phyloP scores from a whole-genome alignment of 92 coral and sea anemone species.

The Porites lobata region DNA sequence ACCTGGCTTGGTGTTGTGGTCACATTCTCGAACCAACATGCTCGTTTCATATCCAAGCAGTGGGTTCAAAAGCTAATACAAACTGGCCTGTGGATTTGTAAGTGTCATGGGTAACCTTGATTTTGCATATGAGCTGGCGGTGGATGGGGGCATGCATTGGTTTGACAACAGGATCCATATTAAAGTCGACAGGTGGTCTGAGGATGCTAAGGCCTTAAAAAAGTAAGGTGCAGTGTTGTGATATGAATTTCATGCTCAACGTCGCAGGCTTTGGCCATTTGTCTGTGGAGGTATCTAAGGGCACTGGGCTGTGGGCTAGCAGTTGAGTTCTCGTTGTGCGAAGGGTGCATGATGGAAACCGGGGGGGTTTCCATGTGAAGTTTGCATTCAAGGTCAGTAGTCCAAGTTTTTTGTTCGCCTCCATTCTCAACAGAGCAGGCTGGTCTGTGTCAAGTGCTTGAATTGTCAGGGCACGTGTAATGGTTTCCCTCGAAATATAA shows the following conservation, averaged over 20 bases:
- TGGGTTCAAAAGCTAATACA: too few species aligned
- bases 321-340: constrained; percentile 21
- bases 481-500: constrained; percentile 16
- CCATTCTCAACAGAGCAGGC: constrained; percentile 50
- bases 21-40: constrained; percentile 42
- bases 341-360: not conserved
- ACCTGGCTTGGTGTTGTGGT: constrained; percentile 10
- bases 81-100: too few species aligned
- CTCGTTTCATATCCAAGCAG: constrained; percentile 41
- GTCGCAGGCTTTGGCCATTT: constrained; percentile 41
- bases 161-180: constrained; percentile 49
- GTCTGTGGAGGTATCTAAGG: constrained; percentile 24
- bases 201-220: constrained; percentile 45
- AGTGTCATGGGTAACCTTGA: too few species aligned
- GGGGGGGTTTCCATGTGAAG: not conserved
- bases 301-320: constrained; percentile 35
- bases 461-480: constrained; percentile 9
- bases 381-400: constrained; percentile 41
- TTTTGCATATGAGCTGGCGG: not conserved
- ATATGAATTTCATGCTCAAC: constrained; percentile 50
- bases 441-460: constrained; percentile 56
- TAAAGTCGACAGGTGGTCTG: constrained; percentile 41
- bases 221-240: constrained; percentile 16
- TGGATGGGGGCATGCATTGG: constrained; percentile 56
- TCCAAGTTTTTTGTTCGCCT: constrained; percentile 44